Base-by-base conservation (phyloP, 2,113 vertebrate genomes). In the Ploceus nigricollis region DNA sequence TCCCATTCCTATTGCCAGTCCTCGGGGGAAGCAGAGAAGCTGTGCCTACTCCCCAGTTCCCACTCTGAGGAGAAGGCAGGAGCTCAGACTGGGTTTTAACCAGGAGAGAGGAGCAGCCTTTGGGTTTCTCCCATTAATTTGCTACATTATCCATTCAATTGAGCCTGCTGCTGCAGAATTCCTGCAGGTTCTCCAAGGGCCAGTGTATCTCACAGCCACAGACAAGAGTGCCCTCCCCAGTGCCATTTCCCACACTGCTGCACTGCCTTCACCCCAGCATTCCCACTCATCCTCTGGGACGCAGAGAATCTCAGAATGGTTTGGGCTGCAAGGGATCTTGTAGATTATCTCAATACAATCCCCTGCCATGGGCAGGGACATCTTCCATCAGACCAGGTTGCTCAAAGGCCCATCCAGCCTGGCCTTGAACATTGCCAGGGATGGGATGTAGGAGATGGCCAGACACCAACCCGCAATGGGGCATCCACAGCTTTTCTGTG, bases 141-240 rank as follows among this genome's bases (percentile, higher is more conserved):
- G 50, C 25, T 33, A 3, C 13, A 37, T 51, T 80, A 51, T 76
- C 85, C 47, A 22, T 72, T 30, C 22, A 64, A 6, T 15, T 18
- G 13, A 72, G 12, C 42, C 71, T 65, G 15, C 48, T 94, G 65
- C 61, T 82, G 22, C 12, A 10, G 40, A 79, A 76, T 79, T 85
- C 31, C 40, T 89, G 19, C 19, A 1, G 0, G 9, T 15, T 90
- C 31, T 44, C 72, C 18, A 4, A 53, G 13, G 15, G 14, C 35
- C 51, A 33, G 18, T 0, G 2, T 13, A 22, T 45, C 8, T 54
- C 61, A 66, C 18, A 47, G 53, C n/a, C 50, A 83, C 53, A 71
- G 56, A 33, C 13, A 35, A 14, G 9, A 24, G 6, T 5, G 18
- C 12, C 17, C 20, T 88, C 15, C 17, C 11, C 2, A 0, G 1